phyloP scores from a whole-genome alignment of 2,888 invertebrate genomes.

The Chouioia cunea region DNA sequence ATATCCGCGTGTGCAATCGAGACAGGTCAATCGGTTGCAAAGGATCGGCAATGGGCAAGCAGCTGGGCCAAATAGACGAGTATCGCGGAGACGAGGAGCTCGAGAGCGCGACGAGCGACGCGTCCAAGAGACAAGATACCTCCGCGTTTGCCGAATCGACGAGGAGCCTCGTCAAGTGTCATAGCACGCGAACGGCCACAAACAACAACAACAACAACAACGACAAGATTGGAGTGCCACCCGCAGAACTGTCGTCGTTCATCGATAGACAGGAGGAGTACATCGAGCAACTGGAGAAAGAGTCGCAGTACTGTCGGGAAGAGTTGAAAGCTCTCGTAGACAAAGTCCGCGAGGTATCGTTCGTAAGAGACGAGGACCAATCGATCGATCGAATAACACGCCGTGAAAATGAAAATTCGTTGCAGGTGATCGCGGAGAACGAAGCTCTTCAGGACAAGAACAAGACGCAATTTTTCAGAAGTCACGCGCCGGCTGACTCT shows the following conservation, averaged over 20 bases:
- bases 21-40: too few species aligned
- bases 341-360: slow-evolving; percentile 81
- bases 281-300: slow-evolving; percentile 87
- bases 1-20: too few species aligned
- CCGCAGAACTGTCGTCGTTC: slow-evolving; percentile 81
- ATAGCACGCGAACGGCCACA: too few species aligned
- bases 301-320: slow-evolving; percentile 86
- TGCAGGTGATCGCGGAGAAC: slow-evolving; percentile 82
- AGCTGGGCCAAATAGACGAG: slow-evolving; percentile 7
- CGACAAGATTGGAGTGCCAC: slow-evolving; percentile 49
- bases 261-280: slow-evolving; percentile 90
- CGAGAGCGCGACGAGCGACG: slow-evolving; percentile 68
- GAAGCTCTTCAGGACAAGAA: slow-evolving; percentile 84
- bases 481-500: slow-evolving; percentile 68
- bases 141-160: too few species aligned
- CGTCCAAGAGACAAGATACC: slow-evolving; percentile 54
- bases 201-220: too few species aligned
- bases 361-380: neutral
- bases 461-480: slow-evolving; percentile 76
- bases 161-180: too few species aligned
- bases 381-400: too few species aligned
- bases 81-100: slow-evolving; percentile 74
- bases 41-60: slow-evolving; percentile 1
- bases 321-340: slow-evolving; percentile 82
- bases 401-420: too few species aligned